A percentile compares a stretch with the other conserved stretches of the same genome.
Evolutionary conservation across 2,888 invertebrate genomes (phyloP).

Genomic region (Campoplex nolae): DNA sequence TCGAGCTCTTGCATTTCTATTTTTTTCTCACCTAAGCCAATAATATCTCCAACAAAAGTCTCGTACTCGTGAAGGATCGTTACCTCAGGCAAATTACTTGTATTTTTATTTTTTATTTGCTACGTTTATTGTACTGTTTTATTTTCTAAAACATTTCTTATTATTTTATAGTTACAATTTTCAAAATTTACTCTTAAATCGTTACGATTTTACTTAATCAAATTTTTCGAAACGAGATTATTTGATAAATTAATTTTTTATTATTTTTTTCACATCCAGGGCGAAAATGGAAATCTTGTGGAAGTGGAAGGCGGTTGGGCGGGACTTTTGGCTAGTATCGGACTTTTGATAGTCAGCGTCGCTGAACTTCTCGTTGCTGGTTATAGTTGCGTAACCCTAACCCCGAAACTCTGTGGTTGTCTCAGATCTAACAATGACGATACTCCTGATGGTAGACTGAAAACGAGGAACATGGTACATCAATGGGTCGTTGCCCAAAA

Average conservation of each 20-base stretch:
- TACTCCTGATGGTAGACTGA: conserved; percentile 77
- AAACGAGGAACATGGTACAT: conserved; percentile 83
- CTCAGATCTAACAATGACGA: conserved; percentile 73
- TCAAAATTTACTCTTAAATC: background rate
- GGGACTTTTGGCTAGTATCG: conserved; percentile 88
- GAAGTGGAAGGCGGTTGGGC: conserved; percentile 87
- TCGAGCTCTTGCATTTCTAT: conserved; percentile 23
- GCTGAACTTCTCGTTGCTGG: conserved; percentile 85
- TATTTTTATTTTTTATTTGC: background rate
- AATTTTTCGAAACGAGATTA: background rate
- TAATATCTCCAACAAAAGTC: background rate
- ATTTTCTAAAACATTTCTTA: background rate
- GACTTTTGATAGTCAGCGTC: conserved; percentile 87
- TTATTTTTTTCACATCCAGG: conserved; percentile 69
- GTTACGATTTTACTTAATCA: background rate
- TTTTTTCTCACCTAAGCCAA: background rate
- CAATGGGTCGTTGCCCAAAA: conserved; percentile 83
- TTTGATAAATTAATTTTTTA: conserved; percentile 18
- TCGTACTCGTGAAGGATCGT: background rate
- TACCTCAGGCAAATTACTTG: background rate
- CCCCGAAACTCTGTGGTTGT: conserved; percentile 82
- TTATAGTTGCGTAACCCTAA: conserved; percentile 81
- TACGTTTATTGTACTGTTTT: background rate
- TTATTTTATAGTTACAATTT: background rate
- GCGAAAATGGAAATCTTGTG: conserved; percentile 74